phyloP scores from a whole-genome alignment of 2,113 vertebrate genomes.

The Brachypodius melanocephalos region DNA sequence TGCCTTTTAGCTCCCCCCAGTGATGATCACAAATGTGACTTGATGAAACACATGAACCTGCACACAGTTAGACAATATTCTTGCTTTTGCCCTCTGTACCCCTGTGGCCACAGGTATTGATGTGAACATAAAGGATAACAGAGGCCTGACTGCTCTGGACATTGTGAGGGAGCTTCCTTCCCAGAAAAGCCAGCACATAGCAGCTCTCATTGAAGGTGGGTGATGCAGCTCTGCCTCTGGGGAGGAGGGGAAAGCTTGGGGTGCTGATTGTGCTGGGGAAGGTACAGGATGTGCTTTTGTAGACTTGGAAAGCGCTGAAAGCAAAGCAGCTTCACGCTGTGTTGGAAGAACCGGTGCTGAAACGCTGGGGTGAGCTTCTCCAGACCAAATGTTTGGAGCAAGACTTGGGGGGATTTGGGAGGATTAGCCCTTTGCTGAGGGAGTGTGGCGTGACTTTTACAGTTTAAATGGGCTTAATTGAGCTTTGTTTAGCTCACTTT shows the following conservation, averaged over 20 bases:
- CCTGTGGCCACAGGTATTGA: conserved; percentile 79
- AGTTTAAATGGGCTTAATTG: conserved; percentile 32
- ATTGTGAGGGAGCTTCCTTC: conserved; percentile 95
- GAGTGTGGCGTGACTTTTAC: not conserved
- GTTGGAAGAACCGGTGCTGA: not conserved
- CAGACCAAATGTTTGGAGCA: not conserved
- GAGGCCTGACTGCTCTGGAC: conserved; percentile 89
- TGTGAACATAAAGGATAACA: conserved; percentile 88
- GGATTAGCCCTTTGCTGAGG: not conserved
- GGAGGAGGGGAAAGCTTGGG: not conserved
- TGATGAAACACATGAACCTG: not conserved
- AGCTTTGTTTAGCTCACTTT: conserved; percentile 27
- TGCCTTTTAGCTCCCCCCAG: not conserved
- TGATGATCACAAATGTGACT: not conserved
- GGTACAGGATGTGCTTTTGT: not conserved
- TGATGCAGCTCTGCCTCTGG: not conserved
- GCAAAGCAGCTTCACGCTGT: not conserved
- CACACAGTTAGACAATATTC: not conserved
- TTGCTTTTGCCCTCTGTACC: not conserved
- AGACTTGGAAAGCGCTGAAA: not conserved
- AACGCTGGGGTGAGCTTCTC: not conserved
- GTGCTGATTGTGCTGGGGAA: not conserved
- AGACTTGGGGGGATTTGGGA: not conserved
- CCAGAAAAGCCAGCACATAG: conserved; percentile 93
- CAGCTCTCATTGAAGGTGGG: conserved; percentile 88